phyloP scores from a whole-genome alignment of 2,888 invertebrate genomes.

The Formica aserva region DNA sequence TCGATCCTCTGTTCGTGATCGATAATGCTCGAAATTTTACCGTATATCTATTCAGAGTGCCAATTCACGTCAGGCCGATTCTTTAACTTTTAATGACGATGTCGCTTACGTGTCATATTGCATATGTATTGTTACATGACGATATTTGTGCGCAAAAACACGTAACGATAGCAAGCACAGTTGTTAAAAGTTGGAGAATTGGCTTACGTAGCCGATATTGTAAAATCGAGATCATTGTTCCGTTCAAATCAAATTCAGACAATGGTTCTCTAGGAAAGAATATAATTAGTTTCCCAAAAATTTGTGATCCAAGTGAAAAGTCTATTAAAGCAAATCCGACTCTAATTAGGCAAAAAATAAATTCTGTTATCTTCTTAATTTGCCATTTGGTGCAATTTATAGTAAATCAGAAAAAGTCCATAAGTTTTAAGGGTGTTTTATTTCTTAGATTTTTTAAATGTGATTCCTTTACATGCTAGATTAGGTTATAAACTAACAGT shows the following conservation, averaged over 20 bases:
- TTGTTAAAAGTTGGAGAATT: not conserved
- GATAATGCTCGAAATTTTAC: slow-evolving; percentile 12
- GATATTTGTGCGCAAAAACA: not conserved
- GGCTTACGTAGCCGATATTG: not conserved
- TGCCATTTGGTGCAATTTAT: not conserved
- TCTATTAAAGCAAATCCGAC: not conserved
- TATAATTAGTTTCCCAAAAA: not conserved
- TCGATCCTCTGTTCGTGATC: slow-evolving; percentile 17
- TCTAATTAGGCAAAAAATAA: not conserved
- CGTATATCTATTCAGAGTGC: slow-evolving; percentile 12
- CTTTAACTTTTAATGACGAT: not conserved
- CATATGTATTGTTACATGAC: not conserved
- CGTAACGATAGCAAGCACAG: not conserved
- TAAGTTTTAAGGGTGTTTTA: not conserved
- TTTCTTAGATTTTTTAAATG: not conserved
- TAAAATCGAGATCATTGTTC: not conserved
- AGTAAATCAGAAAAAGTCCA: not conserved
- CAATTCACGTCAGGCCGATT: not conserved
- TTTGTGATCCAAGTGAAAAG: not conserved
- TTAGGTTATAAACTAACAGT: not conserved
- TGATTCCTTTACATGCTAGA: not conserved
- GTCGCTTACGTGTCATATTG: too few relatives aligned
- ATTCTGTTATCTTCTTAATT: not conserved
- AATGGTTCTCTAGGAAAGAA: not conserved
- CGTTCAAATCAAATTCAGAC: not conserved